Base-by-base conservation (phyloP, 2,888 invertebrate species). In the Mimumesa dahlbomi region DNA sequence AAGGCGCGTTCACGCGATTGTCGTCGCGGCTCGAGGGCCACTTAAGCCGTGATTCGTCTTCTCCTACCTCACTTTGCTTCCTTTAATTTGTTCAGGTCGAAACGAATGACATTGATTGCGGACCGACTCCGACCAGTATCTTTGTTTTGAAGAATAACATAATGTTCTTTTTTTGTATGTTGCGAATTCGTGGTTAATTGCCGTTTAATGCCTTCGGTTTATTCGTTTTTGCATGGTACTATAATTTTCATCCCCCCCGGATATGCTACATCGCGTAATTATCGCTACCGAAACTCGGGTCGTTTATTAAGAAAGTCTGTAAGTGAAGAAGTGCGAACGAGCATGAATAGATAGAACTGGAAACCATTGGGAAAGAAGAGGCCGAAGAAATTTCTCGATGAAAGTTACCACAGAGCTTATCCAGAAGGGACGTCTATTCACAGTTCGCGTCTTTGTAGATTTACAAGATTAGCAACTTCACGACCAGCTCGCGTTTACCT, bases 1-100 rank as follows among this genome's bases (percentile, higher is more conserved):
- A 83, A 84, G 75, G 72, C 75, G 69, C 77, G 73, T 75, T 77
- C 75, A 67, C 71, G 75, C 83, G 79, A 82, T 81, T 81, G 82
- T 81, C 76, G 68, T 73, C 77, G 71, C 69, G 73, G 48, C 73
- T 71, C 62, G 73, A 74, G 74, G 69, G 56, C 75, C 81, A 73
- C 71, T 81, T 82, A 71, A 73, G 63, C 59, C 14, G 43, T 56
- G 64, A 53, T 34, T 52, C 58, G 22, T 49, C 19, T 21, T 53
- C 13, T 42, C 16, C 13, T 49, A 18, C 31, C 21, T 36, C 21
- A 36, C 43, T 40, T 14, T 46, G 36, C 22, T 50, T 52, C 66
- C 66, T 56, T 64, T 78, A 56, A 66, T 77, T 77, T 50, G 29
- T 57, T 59, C 38, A 49, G 67, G 68, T 77, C 74, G 62, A 70